Percentiles rank a stretch among this genome's conserved stretches.
These are phyloP conservation scores for Pachypsylla venusta DNA, from an alignment of 1,140 invertebrate genomes.

Conservation along the genomic window DNA sequence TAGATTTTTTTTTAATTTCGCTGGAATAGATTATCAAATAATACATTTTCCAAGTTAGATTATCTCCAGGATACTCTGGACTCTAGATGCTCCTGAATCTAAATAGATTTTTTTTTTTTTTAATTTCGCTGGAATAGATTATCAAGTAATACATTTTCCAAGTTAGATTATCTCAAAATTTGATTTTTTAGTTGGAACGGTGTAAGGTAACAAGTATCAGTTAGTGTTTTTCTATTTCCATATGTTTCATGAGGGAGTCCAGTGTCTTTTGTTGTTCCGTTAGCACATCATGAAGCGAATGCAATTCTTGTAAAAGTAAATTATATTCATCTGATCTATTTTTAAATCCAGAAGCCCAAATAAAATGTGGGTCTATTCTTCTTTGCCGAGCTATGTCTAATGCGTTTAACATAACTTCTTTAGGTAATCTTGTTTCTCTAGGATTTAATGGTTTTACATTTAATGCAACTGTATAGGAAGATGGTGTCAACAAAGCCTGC, in stretches of 20 bases:
- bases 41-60: too few relatives aligned
- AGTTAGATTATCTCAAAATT: too few relatives aligned
- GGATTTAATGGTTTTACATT: slow-evolving; percentile 66
- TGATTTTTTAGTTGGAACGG: too few relatives aligned
- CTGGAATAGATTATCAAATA: too few relatives aligned
- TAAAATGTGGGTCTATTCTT: slow-evolving; percentile 12
- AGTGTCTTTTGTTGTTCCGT: background rate
- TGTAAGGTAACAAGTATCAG: too few relatives aligned
- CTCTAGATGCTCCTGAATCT: too few relatives aligned
- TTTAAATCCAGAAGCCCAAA: slow-evolving; percentile 13
- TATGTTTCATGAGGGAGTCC: slow-evolving; percentile 2
- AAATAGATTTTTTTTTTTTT: too few relatives aligned
- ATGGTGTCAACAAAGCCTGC: slow-evolving; percentile 54
- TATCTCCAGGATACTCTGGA: too few relatives aligned
- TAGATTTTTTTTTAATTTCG: too few relatives aligned
- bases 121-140: too few relatives aligned
- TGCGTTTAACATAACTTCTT: slow-evolving; percentile 54
- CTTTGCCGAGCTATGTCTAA: slow-evolving; percentile 53
- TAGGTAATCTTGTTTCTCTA: slow-evolving; percentile 56
- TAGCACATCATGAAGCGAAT: slow-evolving; percentile 5
- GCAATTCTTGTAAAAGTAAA: background rate
- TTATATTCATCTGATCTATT: slow-evolving; percentile 15
- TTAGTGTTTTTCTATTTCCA: background rate
- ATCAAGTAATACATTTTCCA: too few relatives aligned
- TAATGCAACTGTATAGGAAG: slow-evolving; percentile 56